Percentiles rank a stretch among this genome's conserved stretches.
Conservation (phyloP, 2,888 invertebrate species). For the Ophion ventricosus region DNA sequence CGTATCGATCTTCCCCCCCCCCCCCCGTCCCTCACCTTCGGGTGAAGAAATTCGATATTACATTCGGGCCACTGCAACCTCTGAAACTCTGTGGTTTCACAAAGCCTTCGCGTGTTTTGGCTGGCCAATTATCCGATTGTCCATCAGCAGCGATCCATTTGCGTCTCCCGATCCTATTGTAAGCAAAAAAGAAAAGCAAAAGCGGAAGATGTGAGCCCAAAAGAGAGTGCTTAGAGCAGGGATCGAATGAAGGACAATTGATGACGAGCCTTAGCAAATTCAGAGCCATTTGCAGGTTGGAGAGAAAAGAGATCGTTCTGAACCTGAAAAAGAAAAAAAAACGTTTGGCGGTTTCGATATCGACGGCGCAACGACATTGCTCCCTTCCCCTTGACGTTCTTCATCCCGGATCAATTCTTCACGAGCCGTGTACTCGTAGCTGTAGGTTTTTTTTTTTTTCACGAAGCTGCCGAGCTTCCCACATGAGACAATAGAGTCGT, state of each 20-base stretch:
- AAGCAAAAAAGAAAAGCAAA: background rate
- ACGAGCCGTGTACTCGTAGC: background rate
- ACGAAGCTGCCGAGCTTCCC: constrained; percentile 68
- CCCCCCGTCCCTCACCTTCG: constrained; percentile 17
- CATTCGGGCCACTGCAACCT: constrained; percentile 31
- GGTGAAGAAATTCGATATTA: constrained; percentile 70
- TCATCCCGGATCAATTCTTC: constrained; percentile 25
- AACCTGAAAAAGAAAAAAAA: constrained; percentile 1
- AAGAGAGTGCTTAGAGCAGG: constrained; percentile 11
- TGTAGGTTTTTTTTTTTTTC: background rate
- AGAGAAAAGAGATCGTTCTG: background rate
- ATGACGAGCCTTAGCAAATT: constrained; percentile 20
- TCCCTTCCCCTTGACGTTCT: constrained; percentile 1
- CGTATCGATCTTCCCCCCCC: constrained; percentile 44
- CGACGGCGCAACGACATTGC: constrained; percentile 44
- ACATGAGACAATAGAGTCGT: constrained; percentile 79
- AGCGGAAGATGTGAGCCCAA: background rate
- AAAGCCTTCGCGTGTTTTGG: constrained; percentile 20
- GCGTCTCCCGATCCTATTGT: background rate
- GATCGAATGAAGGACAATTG: constrained; percentile 33
- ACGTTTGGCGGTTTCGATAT: constrained; percentile 61
- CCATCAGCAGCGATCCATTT: constrained; percentile 39
- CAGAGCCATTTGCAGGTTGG: background rate
- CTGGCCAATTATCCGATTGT: constrained; percentile 43
- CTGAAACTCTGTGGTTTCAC: constrained; percentile 46